Base-by-base conservation (phyloP, 2,113 vertebrate species). In the Caloenas nicobarica region DNA sequence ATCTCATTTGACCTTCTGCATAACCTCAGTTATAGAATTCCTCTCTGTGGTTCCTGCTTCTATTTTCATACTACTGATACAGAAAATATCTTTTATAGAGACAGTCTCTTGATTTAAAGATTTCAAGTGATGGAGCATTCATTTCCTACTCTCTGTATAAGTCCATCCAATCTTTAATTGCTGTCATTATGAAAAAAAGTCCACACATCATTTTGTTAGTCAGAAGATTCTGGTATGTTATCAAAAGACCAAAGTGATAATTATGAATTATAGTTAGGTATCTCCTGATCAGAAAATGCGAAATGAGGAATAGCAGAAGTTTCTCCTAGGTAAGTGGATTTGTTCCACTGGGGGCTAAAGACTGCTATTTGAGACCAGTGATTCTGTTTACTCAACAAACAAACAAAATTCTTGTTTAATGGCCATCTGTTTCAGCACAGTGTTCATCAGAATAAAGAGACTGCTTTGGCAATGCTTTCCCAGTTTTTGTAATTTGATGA, bases 1-100 rank as follows among this genome's bases (percentile, higher is more conserved):
- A 65, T 93, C 33, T 92, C 40, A 16, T 86, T 74, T 94, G 72
- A 93, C 95, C 92, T 81, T 88, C 79, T 64, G 25, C 28, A 76
- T 79, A 72, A 86, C 42, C 76, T 89, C 46, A 77, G 56, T 46
- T 70, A 78, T 3, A 86, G 64, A 94, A 88, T 68, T 93, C 53
- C 21, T 74, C 38, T 77, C 34, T 74, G 71, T 38, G 38, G 38
- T 28, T 96, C 22, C 53, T 91, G 48, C 33, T 56, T 86, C 42
- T 58, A 28, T 65, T 42, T 80, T 80, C 46, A 48, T 60, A 60
- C 26, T 74, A 48, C 11, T 66, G 57, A 24, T 57, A 42, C 4
- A 69, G 36, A 87, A 91, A 89, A 54, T 28, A 10, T 13, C 5
- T 72, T 89, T 85, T 71, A 50, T 60, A 86, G 69, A 93, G 42